Base-by-base conservation (phyloP, 2,113 vertebrate genomes). In the Microtus montanus region DNA sequence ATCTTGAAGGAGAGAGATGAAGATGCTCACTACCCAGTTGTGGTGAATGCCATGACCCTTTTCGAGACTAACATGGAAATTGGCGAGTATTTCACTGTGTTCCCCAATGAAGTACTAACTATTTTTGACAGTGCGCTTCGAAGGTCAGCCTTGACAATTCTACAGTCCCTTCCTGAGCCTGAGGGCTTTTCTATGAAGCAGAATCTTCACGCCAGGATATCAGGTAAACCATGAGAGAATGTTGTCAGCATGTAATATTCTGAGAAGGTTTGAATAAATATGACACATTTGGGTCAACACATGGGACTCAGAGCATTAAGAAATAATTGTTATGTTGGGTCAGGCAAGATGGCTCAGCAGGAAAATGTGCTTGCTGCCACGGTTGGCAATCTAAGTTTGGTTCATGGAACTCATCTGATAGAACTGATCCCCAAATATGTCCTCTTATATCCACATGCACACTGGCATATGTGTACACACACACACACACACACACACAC, bases 21-120 rank as follows among this genome's bases (percentile, higher is more conserved):
- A 1, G 98, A 99, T 35, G 97, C 97, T 0, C 99, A 99, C 96
- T 99, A 98, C 44, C 77, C 99, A 0, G 94, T 99, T 35, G 96
- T 99, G n/a, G 96, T 99, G 35, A 99, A 99, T 19, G 99, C 99
- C 89, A 98, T 99, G 99, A 99, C 99, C 0, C 98, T 99, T 93
- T 99, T 99, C 47, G 99, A 99, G 97, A 98, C 99, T 87, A 99
- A 99, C 95, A 99, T 99, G 99, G 99, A 99, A 98, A 98, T 99
- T 49, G 99, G 99, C 22, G 99, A 99, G 82, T 99, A 99, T 96
- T 99, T 99, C 97, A 99, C 99, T 1, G 98, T 98, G 4, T 99
- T 98, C 95, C 99, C 99, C 44, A 97, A 95, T 1, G 97, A 99
- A 91, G 99, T 99, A 12, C 98, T 99, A 24, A 97, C 98, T 2